Conservation (phyloP, 2,888 invertebrate genomes). For the Leptinotarsa tumamoca region DNA sequence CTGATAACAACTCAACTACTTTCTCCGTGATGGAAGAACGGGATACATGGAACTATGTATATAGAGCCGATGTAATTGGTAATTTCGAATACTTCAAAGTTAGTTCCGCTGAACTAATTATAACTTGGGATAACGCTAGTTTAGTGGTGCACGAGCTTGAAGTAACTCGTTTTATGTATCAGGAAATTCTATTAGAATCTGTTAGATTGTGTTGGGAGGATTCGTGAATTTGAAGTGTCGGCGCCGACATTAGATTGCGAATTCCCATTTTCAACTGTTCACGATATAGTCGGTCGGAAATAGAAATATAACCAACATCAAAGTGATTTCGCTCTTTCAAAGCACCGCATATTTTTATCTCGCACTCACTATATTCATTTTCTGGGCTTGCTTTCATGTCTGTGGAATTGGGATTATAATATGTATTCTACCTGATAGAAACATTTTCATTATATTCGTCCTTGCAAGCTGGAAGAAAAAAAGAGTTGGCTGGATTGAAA, state of each 20-base stretch:
- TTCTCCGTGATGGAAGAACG: not conserved
- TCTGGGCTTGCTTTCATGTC: not conserved
- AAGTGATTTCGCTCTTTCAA: not conserved
- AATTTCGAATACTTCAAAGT: constrained; percentile 38
- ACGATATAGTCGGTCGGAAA: not conserved
- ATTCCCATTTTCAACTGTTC: not conserved
- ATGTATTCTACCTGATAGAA: not conserved
- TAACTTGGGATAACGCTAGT: constrained; percentile 36
- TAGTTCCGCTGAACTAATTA: constrained; percentile 40
- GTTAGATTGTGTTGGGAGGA: constrained; percentile 11
- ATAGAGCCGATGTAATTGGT: constrained; percentile 24
- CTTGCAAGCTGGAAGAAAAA: too few relatives aligned
- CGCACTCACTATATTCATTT: not conserved
- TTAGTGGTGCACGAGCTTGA: constrained; percentile 7
- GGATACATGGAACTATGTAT: not conserved
- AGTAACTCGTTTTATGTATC: constrained; percentile 20
- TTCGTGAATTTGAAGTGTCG: constrained; percentile 6
- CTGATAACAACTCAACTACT: not conserved
- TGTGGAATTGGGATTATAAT: not conserved
- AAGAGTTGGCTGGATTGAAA: too few relatives aligned
- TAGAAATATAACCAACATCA: not conserved
- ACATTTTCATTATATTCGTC: not conserved
- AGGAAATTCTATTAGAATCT: constrained; percentile 19
- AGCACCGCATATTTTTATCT: not conserved
- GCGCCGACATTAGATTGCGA: constrained; percentile 2